A percentile compares a stretch with the other conserved stretches of the same genome.
Evolutionary conservation across 2,113 vertebrate genomes (phyloP).

Genomic region (Passer domesticus): DNA sequence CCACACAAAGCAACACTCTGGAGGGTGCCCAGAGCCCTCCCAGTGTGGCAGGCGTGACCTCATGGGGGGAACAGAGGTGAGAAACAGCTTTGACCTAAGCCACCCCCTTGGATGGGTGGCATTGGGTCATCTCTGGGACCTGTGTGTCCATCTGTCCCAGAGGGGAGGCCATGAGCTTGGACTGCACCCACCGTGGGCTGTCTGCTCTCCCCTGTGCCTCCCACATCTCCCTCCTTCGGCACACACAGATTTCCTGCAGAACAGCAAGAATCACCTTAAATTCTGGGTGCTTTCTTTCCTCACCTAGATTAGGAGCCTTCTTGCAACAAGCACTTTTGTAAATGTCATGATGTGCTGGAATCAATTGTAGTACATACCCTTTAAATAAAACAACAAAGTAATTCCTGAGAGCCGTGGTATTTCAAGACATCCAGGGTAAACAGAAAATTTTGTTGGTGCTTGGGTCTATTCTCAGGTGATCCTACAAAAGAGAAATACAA

Average conservation of each 20-base stretch:
- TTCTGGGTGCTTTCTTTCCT: neutral
- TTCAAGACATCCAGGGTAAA: conserved; percentile 59
- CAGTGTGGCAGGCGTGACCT: neutral
- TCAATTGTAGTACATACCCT: conserved; percentile 32
- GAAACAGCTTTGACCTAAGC: neutral
- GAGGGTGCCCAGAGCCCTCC: neutral
- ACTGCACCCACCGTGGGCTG: accelerated
- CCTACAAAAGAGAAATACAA: neutral
- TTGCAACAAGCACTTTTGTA: conserved; percentile 51
- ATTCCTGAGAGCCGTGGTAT: conserved; percentile 58
- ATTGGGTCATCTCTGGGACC: neutral
- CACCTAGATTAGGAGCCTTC: neutral
- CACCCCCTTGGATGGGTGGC: neutral
- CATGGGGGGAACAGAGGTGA: neutral
- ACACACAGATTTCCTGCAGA: neutral
- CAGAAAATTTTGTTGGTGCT: conserved; percentile 32
- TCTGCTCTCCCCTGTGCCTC: neutral
- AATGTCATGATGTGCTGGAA: conserved; percentile 58
- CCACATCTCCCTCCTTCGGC: neutral
- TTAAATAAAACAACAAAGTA: conserved; percentile 59
- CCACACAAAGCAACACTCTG: neutral
- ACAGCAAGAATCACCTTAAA: neutral
- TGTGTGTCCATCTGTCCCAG: accelerated
- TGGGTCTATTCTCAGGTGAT: conserved; percentile 13
- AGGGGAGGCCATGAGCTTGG: neutral